Evolutionary conservation across 2,888 invertebrate genomes (phyloP).

Genomic region (Pachydiplax longipennis): DNA sequence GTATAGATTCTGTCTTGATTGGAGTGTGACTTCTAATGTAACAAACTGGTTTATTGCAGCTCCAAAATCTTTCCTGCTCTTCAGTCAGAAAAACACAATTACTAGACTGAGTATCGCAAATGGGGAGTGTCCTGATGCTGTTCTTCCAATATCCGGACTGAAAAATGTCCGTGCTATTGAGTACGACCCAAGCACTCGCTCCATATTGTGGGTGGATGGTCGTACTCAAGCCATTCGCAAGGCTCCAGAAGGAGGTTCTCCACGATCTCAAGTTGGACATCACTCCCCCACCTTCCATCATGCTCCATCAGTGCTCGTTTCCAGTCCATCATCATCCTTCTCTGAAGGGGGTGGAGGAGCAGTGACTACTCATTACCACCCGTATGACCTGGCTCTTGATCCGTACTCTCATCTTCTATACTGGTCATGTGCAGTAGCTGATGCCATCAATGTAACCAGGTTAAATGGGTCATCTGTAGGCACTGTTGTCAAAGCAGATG

Average conservation of each 20-base stretch:
- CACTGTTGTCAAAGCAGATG: constrained; percentile 72
- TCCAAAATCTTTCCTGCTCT: constrained; percentile 85
- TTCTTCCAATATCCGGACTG: constrained; percentile 78
- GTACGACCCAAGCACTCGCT: constrained; percentile 80
- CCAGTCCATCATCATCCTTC: constrained; percentile 42
- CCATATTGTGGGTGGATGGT: constrained; percentile 82
- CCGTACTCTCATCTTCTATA: constrained; percentile 83
- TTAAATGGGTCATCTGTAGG: constrained; percentile 70
- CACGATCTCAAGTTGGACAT: constrained; percentile 12
- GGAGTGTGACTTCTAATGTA: no score
- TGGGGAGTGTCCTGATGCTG: constrained; percentile 82
- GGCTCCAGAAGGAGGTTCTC: constrained; percentile 71
- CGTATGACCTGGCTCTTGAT: constrained; percentile 87
- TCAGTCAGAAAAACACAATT: constrained; percentile 83
- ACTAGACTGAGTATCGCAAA: constrained; percentile 81
- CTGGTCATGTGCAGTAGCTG: constrained; percentile 85
- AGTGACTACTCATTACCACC: constrained; percentile 60
- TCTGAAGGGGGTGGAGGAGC: background rate
- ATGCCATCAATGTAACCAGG: constrained; percentile 89
- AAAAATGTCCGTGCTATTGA: constrained; percentile 84
- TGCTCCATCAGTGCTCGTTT: constrained; percentile 63
- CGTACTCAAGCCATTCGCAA: constrained; percentile 76
- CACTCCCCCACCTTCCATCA: constrained; percentile 46
- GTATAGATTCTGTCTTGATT: no score
- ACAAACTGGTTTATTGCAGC: constrained; percentile 64